Evolutionary conservation across 2,797 vertebrate species (phyloP).

Genomic region (Vespertilio murinus): DNA sequence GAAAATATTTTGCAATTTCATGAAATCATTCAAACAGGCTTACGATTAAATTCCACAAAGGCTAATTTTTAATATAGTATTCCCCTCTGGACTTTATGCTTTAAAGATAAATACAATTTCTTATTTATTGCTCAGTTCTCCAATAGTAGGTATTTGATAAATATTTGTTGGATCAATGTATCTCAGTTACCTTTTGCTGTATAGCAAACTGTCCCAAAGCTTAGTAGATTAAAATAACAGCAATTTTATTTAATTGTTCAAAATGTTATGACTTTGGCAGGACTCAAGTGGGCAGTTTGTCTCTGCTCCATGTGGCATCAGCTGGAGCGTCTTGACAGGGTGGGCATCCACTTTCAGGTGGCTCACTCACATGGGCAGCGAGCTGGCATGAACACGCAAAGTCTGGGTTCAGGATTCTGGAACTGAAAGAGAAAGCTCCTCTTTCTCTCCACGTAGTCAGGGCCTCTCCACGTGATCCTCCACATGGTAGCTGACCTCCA

Average conservation of each 20-base stretch:
- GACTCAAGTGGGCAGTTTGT: neutral
- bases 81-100: neutral
- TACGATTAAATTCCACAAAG: slow-evolving; percentile 30
- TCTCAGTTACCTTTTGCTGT: neutral
- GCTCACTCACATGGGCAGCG: rapidly evolving
- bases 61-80: neutral
- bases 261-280: neutral
- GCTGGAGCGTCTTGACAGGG: neutral
- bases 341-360: neutral
- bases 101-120: neutral
- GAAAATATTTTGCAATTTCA: slow-evolving; percentile 19
- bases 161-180: slow-evolving; percentile 6
- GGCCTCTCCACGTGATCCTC: neutral
- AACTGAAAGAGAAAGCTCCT: no score
- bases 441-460: neutral
- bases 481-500: neutral
- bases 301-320: neutral
- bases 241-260: neutral
- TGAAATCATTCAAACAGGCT: neutral
- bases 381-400: neutral
- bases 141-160: neutral
- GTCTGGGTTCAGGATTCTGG: neutral
- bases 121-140: neutral
- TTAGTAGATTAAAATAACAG: neutral
- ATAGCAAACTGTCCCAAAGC: neutral